Conservation (phyloP, 1,140 invertebrate genomes). For the Lepeophtheirus salmonis region DNA sequence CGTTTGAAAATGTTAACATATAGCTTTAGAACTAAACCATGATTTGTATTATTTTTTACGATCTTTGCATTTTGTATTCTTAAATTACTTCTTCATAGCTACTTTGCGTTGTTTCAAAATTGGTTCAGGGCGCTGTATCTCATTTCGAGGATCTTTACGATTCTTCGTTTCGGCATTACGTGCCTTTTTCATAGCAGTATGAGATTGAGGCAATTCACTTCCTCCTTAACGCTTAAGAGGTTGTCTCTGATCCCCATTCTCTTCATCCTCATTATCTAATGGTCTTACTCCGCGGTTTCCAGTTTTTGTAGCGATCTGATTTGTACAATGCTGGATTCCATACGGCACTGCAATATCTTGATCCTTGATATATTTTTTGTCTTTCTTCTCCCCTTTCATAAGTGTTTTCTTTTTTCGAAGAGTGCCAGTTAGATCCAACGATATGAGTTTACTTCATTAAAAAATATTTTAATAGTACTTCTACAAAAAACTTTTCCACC, state of each 20-base stretch:
- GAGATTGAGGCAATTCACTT: not conserved
- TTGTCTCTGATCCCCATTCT: conserved; percentile 19
- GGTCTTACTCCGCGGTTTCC: conserved; percentile 62
- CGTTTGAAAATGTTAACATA: too few species aligned
- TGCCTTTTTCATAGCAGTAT: conserved; percentile 18
- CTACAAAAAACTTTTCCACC: too few species aligned
- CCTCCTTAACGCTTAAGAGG: not conserved
- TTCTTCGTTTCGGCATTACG: conserved; percentile 6
- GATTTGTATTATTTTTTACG: not conserved
- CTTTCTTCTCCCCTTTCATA: conserved; percentile 68
- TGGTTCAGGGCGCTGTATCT: conserved; percentile 16
- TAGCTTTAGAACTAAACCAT: too few species aligned
- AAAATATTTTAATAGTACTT: too few species aligned
- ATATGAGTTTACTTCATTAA: too few species aligned
- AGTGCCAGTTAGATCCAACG: conserved; percentile 53
- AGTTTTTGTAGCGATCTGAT: conserved; percentile 63
- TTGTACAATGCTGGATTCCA: conserved; percentile 88
- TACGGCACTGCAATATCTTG: conserved; percentile 51
- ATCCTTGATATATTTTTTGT: conserved; percentile 71
- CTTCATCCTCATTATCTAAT: conserved; percentile 39
- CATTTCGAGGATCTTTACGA: conserved; percentile 1
- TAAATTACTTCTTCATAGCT: conserved; percentile 5
- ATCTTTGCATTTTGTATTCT: not conserved
- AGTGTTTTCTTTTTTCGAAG: conserved; percentile 36
- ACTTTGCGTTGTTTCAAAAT: conserved; percentile 15